Percentiles rank a stretch among this genome's conserved stretches.
These are phyloP conservation scores for Brassicogethes aeneus DNA, from an alignment of 2,888 invertebrate species.

Conservation along the genomic window DNA sequence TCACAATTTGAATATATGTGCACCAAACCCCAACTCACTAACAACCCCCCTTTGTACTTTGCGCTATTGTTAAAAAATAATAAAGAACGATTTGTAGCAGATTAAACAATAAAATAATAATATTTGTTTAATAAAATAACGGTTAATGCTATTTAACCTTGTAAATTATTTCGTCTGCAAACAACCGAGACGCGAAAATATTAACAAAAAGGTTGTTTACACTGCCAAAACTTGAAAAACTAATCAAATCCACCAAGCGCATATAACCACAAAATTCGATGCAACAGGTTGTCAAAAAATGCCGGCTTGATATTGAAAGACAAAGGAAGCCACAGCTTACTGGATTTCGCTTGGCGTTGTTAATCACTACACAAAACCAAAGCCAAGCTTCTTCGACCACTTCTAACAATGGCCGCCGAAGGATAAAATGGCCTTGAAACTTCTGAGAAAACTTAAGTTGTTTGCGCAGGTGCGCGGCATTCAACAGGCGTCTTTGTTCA, in stretches of 20 bases:
- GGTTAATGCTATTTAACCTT: conserved; percentile 25
- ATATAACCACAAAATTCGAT: conserved; percentile 12
- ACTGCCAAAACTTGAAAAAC: too few relatives aligned
- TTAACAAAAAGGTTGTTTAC: conserved; percentile 33
- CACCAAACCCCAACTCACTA: conserved; percentile 69
- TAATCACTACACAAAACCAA: too few relatives aligned
- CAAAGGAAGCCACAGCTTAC: conserved; percentile 1
- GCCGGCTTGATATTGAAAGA: conserved; percentile 7
- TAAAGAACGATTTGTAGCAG: too few relatives aligned
- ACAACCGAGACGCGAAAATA: conserved; percentile 16
- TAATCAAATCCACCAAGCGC: too few relatives aligned
- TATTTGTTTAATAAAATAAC: conserved; percentile 16
- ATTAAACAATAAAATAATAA: conserved; percentile 9
- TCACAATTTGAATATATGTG: conserved; percentile 56
- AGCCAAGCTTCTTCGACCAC: conserved; percentile 34
- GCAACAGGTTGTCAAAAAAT: conserved; percentile 25
- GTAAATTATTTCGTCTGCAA: conserved; percentile 21
- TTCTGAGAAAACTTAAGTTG: conserved; percentile 38
- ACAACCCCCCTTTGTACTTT: conserved; percentile 31
- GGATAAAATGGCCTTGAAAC: conserved; percentile 39
- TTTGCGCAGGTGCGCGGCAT: conserved; percentile 28
- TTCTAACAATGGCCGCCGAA: conserved; percentile 40
- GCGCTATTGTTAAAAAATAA: conserved; percentile 6
- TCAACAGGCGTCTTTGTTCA: conserved; percentile 17
- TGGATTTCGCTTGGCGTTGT: too few relatives aligned